Base-by-base conservation (phyloP, 2,888 invertebrate species). In the Lasius platythorax region DNA sequence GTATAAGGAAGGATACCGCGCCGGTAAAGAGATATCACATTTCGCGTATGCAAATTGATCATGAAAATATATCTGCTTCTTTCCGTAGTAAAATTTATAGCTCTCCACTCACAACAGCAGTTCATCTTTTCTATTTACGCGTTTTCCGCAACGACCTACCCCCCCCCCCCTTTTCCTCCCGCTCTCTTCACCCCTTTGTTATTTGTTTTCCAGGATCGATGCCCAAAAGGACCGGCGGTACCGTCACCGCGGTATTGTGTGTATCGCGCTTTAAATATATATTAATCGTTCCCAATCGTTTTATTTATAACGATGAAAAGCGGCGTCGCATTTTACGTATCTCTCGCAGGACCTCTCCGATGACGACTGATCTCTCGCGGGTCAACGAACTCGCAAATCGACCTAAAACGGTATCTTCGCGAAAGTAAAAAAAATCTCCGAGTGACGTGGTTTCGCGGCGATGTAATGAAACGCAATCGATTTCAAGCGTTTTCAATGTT, bases 251-350 rank as follows among this genome's bases (percentile, higher is more conserved):
- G 58, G 9, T 61, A 73, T 37, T 11, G 61, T 73, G 23, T 40
- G 23, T 40, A 28, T 46, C 33, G 79, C 37, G 33, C 37, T 81
- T 81, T 73, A 81, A 81, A 81, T 81, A 81, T 81, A 81, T 81
- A 81, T 81, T 81, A 81, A 81, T 81, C 37, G 73, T 81, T 81
- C 79, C 79, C 79, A 81, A 81, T 81, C 61, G 73, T 73, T 81
- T 81, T 81, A 81, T 81, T 81, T 81, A 81, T 81, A 81, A 81
- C 79, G 46, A 73, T 73, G 79, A 81, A 73, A 81, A 81, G 79
- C 79, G 73, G 33, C 79, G 61, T 81, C 73, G 79, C 61, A 28
- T 61, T 81, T 73, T 81, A 81, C 37, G 73, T 81, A 81, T 63
- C 79, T 81, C 79, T 73, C 50, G 73, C 73, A 81, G 79, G 73